Conservation (phyloP, 2,888 invertebrate species). For the Diarsia brunnea region DNA sequence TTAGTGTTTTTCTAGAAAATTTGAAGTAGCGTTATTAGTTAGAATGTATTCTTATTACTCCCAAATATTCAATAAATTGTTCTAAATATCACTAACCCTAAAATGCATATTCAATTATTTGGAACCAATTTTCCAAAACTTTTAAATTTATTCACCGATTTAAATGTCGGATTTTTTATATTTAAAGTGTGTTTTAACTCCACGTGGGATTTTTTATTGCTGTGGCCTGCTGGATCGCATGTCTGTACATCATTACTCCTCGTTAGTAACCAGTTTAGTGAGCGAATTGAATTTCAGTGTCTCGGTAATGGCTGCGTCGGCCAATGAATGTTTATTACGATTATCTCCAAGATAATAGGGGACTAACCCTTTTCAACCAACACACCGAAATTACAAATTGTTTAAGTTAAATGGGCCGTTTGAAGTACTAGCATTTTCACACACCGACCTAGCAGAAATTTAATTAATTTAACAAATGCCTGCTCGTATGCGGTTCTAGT, state of each 20-base stretch:
- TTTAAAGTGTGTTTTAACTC: slow-evolving; percentile 54
- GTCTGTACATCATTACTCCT: slow-evolving; percentile 80
- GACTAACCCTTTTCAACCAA: slow-evolving; percentile 71
- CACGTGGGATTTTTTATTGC: slow-evolving; percentile 67
- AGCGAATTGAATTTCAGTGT: slow-evolving; percentile 82
- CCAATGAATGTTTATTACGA: slow-evolving; percentile 75
- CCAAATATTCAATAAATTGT: neutral
- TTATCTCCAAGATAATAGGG: slow-evolving; percentile 72
- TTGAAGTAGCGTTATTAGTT: neutral
- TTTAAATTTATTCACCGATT: slow-evolving; percentile 30
- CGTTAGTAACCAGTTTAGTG: slow-evolving; percentile 77
- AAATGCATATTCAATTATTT: slow-evolving; percentile 16
- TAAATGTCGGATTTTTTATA: slow-evolving; percentile 30
- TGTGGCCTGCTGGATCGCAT: slow-evolving; percentile 74
- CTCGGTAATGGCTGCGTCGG: slow-evolving; percentile 69
- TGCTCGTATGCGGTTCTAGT: slow-evolving; percentile 27
- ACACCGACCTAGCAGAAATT: slow-evolving; percentile 58
- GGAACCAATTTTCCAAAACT: neutral
- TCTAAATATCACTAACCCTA: neutral
- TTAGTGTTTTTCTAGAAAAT: neutral
- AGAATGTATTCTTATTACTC: neutral
- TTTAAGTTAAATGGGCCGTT: slow-evolving; percentile 69
- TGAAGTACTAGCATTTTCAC: slow-evolving; percentile 61
- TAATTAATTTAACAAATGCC: slow-evolving; percentile 63
- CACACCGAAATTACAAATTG: slow-evolving; percentile 72